A percentile compares a stretch with the other conserved stretches of the same genome.
These are phyloP conservation scores for Aegypius monachus DNA, from an alignment of 2,113 vertebrate species.

Conservation along the genomic window DNA sequence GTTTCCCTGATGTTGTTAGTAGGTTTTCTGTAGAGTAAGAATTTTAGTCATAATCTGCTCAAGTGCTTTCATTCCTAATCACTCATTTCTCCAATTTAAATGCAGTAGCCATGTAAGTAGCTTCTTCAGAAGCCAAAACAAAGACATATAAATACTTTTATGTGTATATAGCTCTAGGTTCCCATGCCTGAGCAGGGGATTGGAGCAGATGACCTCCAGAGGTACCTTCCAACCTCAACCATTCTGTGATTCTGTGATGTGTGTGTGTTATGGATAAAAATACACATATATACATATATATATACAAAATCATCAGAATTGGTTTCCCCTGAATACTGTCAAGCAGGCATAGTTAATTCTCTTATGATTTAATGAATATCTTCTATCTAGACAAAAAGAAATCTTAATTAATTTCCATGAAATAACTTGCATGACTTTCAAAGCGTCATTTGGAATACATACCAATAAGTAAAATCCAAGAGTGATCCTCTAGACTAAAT, in stretches of 20 bases:
- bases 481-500: background rate
- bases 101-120: background rate
- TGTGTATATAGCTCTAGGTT: background rate
- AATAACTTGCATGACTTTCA: background rate
- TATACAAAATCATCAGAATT: background rate
- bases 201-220: background rate
- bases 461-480: background rate
- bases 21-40: background rate
- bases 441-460: background rate
- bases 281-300: background rate
- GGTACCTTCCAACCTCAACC: background rate
- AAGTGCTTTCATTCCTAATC: background rate
- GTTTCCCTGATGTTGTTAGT: background rate
- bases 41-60: background rate
- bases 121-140: background rate
- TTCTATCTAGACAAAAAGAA: background rate
- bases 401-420: background rate
- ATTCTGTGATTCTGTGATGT: background rate
- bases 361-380: background rate
- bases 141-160: background rate
- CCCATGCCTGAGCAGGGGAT: too few species aligned
- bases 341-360: background rate
- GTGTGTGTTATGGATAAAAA: background rate
- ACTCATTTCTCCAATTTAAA: background rate
- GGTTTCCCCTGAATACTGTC: background rate